phyloP scores from a whole-genome alignment of 2,888 invertebrate genomes.

The Ariolimax columbianus region DNA sequence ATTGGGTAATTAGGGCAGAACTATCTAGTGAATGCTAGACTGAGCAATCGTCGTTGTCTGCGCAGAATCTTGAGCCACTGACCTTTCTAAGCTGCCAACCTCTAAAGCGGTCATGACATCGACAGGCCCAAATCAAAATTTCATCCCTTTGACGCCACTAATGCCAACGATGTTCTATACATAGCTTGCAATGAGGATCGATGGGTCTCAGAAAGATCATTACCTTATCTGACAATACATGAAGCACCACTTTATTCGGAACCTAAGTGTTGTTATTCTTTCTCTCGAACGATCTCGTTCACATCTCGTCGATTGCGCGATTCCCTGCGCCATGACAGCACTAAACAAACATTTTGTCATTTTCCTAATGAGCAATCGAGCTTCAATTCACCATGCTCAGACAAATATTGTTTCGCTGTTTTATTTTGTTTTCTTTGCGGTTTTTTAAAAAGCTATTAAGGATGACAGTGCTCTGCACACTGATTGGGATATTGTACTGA shows the following conservation, averaged over 20 bases:
- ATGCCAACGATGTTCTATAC: no score
- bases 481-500: background rate
- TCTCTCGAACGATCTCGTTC: background rate
- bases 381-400: background rate
- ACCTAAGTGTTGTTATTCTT: background rate
- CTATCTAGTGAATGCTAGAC: no score
- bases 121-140: no score
- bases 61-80: no score
- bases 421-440: background rate
- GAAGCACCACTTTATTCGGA: background rate
- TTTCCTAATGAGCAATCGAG: background rate
- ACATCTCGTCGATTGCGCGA: background rate
- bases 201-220: no score
- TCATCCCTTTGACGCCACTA: no score
- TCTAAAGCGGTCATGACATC: no score
- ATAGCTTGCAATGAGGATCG: no score
- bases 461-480: background rate
- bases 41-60: no score
- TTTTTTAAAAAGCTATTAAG: background rate
- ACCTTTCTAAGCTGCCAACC: no score
- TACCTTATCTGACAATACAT: background rate
- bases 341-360: background rate
- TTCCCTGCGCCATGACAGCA: background rate
- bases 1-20: no score
- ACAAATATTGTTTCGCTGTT: background rate